Base-by-base conservation (phyloP, 2,797 vertebrate genomes). In the Scomberomorus guttatus region DNA sequence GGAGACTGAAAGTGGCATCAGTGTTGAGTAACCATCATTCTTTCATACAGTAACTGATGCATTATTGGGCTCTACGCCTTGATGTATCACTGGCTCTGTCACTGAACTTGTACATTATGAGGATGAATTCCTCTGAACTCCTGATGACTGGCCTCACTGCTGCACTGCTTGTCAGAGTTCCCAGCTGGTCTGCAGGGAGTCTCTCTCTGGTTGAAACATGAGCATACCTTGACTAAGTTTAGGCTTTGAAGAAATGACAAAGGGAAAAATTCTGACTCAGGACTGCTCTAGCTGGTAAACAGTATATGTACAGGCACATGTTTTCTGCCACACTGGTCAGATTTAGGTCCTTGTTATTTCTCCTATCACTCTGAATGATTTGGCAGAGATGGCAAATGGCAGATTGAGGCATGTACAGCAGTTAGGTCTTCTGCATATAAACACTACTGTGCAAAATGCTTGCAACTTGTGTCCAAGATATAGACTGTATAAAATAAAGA, bases 21-120 rank as follows among this genome's bases (percentile, higher is more conserved):
- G 54, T 39, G 63, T 80, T 67, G 71, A 69, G 76, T 66, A 70
- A 46, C 67, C 42, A 70, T 75, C 61, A 71, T 58, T 82, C 70
- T 67, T 62, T 73, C 60, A 37, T 62, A 64, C 59, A 78, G 79
- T 34, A 68, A 75, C 48, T 66, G 71, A 72, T 72, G 64, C 60
- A 70, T 72, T 54, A 15, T 51, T 39, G 76, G 27, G 60, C 29
- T 72, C 34, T 20, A 9, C 0, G 10, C 54, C 0, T 20, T 72
- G 24, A 68, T 52, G 63, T 39, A 76, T 73, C 48, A 54, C 37
- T 15, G 58, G 18, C 73, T 63, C 22, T 69, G 72, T 60, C 48
- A 57, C n/a, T 24, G 24, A 67, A 68, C 27, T 46, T 39, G 51
- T 54, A 61, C 68, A 70, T 67, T 60, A 70, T 14, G 34, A 72